Evolutionary conservation across 2,113 vertebrate species (phyloP).

Genomic region (Sigmodon hispidus): DNA sequence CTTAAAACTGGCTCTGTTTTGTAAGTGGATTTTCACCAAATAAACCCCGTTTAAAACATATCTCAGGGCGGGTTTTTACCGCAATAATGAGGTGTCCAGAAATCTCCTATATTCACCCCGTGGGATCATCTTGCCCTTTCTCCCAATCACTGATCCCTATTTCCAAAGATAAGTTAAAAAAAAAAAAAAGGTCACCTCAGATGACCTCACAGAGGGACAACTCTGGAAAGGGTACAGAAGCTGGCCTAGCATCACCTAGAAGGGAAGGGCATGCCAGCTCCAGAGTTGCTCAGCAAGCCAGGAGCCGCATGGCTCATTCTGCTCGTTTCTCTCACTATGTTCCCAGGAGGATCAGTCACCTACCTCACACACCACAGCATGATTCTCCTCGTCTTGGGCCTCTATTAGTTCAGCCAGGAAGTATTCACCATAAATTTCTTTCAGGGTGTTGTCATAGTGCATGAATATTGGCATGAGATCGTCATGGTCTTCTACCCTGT

Average conservation of each 20-base stretch:
- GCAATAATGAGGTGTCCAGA: neutral
- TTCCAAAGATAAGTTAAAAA: neutral
- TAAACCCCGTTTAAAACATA: no score
- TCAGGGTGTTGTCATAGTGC: constrained; percentile 81
- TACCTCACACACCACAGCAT: constrained; percentile 92
- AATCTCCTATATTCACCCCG: neutral
- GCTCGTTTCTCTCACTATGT: neutral
- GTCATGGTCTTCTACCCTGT: constrained; percentile 93
- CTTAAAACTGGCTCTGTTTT: no score
- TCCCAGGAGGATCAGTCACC: constrained; percentile 40
- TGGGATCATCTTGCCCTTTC: neutral
- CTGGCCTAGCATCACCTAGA: neutral
- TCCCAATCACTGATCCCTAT: neutral
- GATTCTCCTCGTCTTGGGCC: constrained; percentile 85
- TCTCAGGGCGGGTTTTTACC: no score
- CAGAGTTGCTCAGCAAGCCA: neutral
- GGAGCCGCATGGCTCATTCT: neutral
- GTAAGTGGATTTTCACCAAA: no score
- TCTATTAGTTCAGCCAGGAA: constrained; percentile 89
- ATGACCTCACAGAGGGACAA: neutral
- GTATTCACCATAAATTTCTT: constrained; percentile 82
- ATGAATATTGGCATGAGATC: constrained; percentile 88
- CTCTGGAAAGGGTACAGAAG: neutral
- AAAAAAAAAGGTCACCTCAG: neutral
- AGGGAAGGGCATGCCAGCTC: neutral